Base-by-base conservation (phyloP, 1,140 invertebrate genomes). In the Drosophila miranda region DNA sequence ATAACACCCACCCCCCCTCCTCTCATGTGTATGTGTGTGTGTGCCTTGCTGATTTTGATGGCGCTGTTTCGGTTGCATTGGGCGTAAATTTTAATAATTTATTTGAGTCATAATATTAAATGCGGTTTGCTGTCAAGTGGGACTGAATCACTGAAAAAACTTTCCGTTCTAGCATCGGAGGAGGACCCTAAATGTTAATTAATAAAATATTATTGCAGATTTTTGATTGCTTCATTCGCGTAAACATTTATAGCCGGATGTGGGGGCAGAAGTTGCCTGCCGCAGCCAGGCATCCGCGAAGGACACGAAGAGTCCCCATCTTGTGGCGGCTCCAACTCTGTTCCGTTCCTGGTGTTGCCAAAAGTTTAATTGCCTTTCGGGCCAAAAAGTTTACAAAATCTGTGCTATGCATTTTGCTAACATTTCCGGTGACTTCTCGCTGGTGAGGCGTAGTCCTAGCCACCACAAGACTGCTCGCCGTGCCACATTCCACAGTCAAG, bases 341-440 rank as follows among this genome's bases (percentile, higher is more conserved):
- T 26, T 19, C 9, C 48, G 48, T 49, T 44, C 44, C 21, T 56
- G 69, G 54, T 43, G 57, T 51, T 58, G 72, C 55, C 48, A 86
- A 83, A 84, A 84, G 73, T 84, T 84, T 84, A 84, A 84, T 84
- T 84, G 81, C 81, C 79, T 83, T 83, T 71, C 48, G 71, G 79
- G 11, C 61, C 62, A 43, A 78, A 84, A 86, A 81, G 70, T 87
- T 86, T 81, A 74, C 48, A 23, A 73, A 87, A 77, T 78, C 78
- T 86, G 74, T 75, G 59, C 70, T 72, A 72, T 66, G 74, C 82
- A 86, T 81, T 86, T 86, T 71, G 81, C 75, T 75, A 77, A 86
- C 81, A 68, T 81, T 86, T 86, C 81, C 81, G 79, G 69, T 74
- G 76, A 86, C 67, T 86, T 77, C 67, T 70, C 67, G 62, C 64